Conservation (phyloP, 2,113 vertebrate species). For the Struthidea cinerea region DNA sequence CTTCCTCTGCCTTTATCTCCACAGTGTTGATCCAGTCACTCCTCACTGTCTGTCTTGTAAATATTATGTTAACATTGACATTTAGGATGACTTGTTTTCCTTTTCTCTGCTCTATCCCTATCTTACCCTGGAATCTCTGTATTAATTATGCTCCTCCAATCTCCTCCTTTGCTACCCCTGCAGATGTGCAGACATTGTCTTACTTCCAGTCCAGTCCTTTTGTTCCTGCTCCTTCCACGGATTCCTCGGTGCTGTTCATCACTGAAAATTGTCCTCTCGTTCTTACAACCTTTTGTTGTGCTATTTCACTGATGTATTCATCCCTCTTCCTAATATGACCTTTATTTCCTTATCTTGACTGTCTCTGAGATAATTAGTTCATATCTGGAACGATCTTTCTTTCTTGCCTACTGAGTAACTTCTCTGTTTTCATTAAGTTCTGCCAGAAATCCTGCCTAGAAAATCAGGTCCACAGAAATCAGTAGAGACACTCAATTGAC, state of each 20-base stretch:
- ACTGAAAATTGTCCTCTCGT: background rate
- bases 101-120: background rate
- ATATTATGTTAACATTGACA: background rate
- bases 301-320: background rate
- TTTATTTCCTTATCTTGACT: constrained; percentile 34
- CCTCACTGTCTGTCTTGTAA: background rate
- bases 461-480: background rate
- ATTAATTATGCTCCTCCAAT: background rate
- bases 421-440: background rate
- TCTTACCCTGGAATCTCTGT: background rate
- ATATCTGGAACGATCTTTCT: background rate
- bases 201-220: background rate
- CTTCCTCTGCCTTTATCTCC: background rate
- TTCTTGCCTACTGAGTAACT: background rate
- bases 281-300: background rate
- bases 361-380: constrained; percentile 7
- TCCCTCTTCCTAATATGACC: background rate
- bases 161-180: background rate
- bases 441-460: background rate
- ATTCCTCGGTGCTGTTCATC: background rate
- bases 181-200: background rate
- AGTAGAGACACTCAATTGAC: background rate
- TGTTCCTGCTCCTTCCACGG: background rate
- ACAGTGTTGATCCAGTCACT: background rate
- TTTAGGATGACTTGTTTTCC: background rate